phyloP scores from a whole-genome alignment of 1,140 invertebrate genomes.

The Phthorimaea operculella region DNA sequence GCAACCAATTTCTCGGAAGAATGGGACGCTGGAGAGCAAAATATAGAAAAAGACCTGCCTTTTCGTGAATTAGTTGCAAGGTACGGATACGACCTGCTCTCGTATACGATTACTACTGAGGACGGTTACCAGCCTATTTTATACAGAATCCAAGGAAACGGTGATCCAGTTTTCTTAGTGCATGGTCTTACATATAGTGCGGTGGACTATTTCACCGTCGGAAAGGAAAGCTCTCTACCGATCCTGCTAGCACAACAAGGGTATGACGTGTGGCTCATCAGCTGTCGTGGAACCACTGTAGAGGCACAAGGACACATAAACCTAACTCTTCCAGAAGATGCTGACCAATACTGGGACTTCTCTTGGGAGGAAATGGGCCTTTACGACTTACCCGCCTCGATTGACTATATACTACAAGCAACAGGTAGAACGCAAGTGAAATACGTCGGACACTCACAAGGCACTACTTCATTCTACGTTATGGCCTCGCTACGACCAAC shows the following conservation, averaged over 20 bases:
- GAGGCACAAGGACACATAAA: constrained; percentile 69
- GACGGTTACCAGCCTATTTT: constrained; percentile 61
- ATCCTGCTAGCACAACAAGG: constrained; percentile 74
- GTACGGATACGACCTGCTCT: too few species aligned
- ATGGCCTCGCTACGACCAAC: constrained; percentile 26
- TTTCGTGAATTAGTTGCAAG: too few species aligned
- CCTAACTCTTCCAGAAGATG: constrained; percentile 60
- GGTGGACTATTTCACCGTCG: constrained; percentile 72
- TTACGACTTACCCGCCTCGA: constrained; percentile 76
- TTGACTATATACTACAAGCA: constrained; percentile 69
- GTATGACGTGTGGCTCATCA: constrained; percentile 81
- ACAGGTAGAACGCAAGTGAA: constrained; percentile 61
- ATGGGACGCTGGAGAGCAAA: too few species aligned
- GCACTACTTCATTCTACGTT: constrained; percentile 30
- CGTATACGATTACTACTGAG: constrained; percentile 26
- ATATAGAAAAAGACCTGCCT: too few species aligned
- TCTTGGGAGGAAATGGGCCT: constrained; percentile 75
- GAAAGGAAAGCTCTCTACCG: constrained; percentile 72
- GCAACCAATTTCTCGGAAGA: too few species aligned
- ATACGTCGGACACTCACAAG: constrained; percentile 73
- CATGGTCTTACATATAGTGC: constrained; percentile 76
- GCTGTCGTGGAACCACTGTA: constrained; percentile 70
- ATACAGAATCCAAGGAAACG: constrained; percentile 38
- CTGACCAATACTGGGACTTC: constrained; percentile 54
- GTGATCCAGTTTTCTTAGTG: constrained; percentile 27